phyloP scores from a whole-genome alignment of 2,113 vertebrate genomes.

The Emberiza fucata region DNA sequence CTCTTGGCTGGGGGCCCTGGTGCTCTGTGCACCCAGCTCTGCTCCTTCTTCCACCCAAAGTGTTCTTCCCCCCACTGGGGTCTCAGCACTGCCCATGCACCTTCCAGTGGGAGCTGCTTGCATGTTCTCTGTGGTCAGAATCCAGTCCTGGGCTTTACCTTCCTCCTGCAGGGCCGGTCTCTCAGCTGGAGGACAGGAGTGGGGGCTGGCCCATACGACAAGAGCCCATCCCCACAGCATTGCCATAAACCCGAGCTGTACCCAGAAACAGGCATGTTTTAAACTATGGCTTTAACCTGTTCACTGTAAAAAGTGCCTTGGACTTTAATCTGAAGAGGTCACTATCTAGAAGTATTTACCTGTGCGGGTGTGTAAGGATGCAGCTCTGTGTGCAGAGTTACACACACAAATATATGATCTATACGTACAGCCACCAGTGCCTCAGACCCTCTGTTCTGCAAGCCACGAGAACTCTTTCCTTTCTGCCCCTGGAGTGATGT shows the following conservation, averaged over 20 bases:
- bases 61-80: not conserved
- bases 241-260: slow-evolving; percentile 51
- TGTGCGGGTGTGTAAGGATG: slow-evolving; percentile 69
- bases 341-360: slow-evolving; percentile 68
- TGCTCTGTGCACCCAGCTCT: not conserved
- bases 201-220: not conserved
- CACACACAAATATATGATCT: slow-evolving; percentile 68
- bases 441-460: slow-evolving; percentile 37
- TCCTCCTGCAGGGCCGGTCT: not conserved
- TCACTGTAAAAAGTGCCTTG: slow-evolving; percentile 85
- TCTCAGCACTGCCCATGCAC: not conserved
- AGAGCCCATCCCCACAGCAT: not conserved
- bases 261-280: slow-evolving; percentile 75
- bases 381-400: slow-evolving; percentile 63
- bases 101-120: not conserved
- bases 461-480: not conserved
- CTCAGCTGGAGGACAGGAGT: not conserved
- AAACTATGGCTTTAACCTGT: slow-evolving; percentile 82
- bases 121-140: not conserved
- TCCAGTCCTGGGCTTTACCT: not conserved
- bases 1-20: not conserved
- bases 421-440: slow-evolving; percentile 29
- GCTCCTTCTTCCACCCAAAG: not conserved
- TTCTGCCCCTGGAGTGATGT: not conserved
- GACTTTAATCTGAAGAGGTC: slow-evolving; percentile 81